Base-by-base conservation (phyloP, 2,888 invertebrate species). In the Napeogenes inachia region DNA sequence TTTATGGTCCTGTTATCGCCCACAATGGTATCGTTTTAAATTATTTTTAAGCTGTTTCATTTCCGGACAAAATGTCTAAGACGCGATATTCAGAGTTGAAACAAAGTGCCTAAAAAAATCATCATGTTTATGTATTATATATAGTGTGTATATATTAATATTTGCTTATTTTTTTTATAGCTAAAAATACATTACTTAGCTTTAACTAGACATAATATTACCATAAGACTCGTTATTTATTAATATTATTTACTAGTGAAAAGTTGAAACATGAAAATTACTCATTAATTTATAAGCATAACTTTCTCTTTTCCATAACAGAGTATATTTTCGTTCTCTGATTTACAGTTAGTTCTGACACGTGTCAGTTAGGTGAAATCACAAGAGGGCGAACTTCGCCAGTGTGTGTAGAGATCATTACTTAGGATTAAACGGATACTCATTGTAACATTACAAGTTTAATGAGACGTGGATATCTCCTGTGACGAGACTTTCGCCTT, bases 31-130 rank as follows among this genome's bases (percentile, higher is more conserved):
- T 74, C 68, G 71, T 71, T 77, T 80, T 79, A 80, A 77, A 79
- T 78, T 77, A 71, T 77, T 82, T 83, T 82, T 80, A 80, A 81
- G 82, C 82, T 79, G 80, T 82, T 81, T 84, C 85, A 85, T 87
- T 85, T 89, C 89, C 88, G 87, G 86, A 70, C 63, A 38, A 54
- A 21, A 33, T 30, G 45, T 59, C 42, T 59, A 53, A 42, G 53
- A 53, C 21, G 6, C 13, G 21, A 55, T 55, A 42, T 55, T 57
- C 32, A 57, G 33, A 33, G 33, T 53, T 32, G 1, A 54, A 59
- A 21, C 42, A 59, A 59, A 42, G 12, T 30, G n/a, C 13, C 21
- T 8, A 21, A 46, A n/a, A 46, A 47, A 35, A 3, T 21, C 42
- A 38, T 21, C 5, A 5, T 21, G 47, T 21, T 30, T 12, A 5